phyloP scores from a whole-genome alignment of 2,113 vertebrate species.

The Loxodonta africana region DNA sequence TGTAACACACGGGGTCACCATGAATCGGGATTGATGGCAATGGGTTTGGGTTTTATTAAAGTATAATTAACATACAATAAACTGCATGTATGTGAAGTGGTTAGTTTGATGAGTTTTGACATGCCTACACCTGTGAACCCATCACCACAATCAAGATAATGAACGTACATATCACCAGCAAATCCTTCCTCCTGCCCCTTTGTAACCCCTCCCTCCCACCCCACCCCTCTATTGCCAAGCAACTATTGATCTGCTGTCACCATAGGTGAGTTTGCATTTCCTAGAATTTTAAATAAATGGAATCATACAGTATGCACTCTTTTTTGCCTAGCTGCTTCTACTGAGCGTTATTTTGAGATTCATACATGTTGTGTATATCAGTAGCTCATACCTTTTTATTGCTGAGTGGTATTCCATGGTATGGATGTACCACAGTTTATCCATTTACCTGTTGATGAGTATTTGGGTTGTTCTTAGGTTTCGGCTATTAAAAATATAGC shows the following conservation, averaged over 20 bases:
- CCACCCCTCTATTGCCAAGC: too few species aligned
- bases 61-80: not conserved
- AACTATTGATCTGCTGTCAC: too few species aligned
- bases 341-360: not conserved
- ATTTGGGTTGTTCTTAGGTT: not conserved
- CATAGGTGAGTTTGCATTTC: not conserved
- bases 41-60: not conserved
- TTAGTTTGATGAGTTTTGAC: not conserved
- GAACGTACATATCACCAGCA: too few species aligned
- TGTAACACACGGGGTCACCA: not conserved
- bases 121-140: fast-evolving
- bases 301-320: not conserved
- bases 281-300: not conserved
- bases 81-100: not conserved
- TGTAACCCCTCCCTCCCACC: too few species aligned
- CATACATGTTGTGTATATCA: not conserved
- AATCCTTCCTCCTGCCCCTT: not conserved
- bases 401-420: not conserved
- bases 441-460: too few species aligned
- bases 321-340: not conserved
- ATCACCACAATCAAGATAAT: not conserved
- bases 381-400: not conserved
- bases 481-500: not conserved
- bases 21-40: not conserved
- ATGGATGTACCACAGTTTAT: too few species aligned